These are phyloP conservation scores for Megaleporinus macrocephalus DNA, from an alignment of 2,113 vertebrate species.

Conservation along the genomic window DNA sequence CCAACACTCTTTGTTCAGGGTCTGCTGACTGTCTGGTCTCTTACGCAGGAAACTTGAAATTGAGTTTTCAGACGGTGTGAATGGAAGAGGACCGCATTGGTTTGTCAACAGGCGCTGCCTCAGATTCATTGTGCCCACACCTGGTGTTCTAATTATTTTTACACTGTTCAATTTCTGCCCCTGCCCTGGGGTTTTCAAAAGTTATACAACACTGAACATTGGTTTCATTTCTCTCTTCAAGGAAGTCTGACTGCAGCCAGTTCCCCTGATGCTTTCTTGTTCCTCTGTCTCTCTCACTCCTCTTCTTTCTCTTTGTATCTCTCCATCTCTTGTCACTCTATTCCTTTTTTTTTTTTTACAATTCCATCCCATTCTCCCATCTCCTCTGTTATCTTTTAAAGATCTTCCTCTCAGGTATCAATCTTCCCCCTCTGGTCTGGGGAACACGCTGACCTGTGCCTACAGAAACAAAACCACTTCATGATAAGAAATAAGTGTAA, in stretches of 20 bases:
- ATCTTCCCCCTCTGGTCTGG: neutral
- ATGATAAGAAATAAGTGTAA: neutral
- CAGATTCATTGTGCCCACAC: constrained; percentile 55
- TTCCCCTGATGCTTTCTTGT: constrained; percentile 38
- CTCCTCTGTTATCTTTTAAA: constrained; percentile 23
- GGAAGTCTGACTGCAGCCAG: constrained; percentile 50
- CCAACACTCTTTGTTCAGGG: neutral
- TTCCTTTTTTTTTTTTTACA: neutral
- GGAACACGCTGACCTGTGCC: neutral
- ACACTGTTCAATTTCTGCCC: constrained; percentile 56
- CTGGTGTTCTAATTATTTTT: constrained; percentile 65
- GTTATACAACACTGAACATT: constrained; percentile 60
- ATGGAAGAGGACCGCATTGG: constrained; percentile 41
- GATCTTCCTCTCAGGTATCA: constrained; percentile 15
- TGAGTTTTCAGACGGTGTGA: constrained; percentile 28
- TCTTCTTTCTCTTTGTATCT: neutral
- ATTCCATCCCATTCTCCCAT: constrained; percentile 21
- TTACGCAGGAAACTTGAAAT: constrained; percentile 33
- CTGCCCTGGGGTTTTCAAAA: constrained; percentile 53
- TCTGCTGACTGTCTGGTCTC: neutral
- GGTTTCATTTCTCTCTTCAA: constrained; percentile 56
- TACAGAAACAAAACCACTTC: neutral
- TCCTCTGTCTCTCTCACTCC: neutral
- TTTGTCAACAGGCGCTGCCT: constrained; percentile 54
- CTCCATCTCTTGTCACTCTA: neutral